Percentiles rank a stretch among this genome's conserved stretches.
Conservation (phyloP, 2,888 invertebrate species). For the Blastobasis adustella region DNA sequence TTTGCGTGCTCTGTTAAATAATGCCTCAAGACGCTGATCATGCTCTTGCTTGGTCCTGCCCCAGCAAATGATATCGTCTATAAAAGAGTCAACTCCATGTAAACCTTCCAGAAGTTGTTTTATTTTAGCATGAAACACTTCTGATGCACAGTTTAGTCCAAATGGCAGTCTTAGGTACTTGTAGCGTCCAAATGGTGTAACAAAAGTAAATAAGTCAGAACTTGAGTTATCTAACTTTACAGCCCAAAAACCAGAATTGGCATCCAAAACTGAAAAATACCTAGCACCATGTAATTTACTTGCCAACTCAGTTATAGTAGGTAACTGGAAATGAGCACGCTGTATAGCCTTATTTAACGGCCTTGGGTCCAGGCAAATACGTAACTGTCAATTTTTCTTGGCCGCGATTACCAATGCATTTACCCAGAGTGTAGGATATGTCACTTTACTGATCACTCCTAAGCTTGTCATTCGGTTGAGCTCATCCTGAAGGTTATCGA, state of each 20-base stretch:
- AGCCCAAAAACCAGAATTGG: constrained; percentile 17
- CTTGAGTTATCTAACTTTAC: constrained; percentile 14
- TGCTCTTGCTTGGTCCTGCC: constrained; percentile 2
- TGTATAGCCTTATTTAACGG: constrained; percentile 4
- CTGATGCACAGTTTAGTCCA: no score
- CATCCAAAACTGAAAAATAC: constrained; percentile 13
- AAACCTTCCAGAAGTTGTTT: no score
- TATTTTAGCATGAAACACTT: no score
- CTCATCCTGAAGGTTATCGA: constrained; percentile 2
- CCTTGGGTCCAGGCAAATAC: constrained; percentile 7
- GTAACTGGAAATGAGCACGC: constrained; percentile 8
- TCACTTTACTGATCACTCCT: constrained; percentile 10
- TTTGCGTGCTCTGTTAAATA: not conserved
- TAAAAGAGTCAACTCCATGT: constrained; percentile 1
- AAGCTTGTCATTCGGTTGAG: constrained; percentile 7
- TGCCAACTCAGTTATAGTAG: constrained; percentile 1
- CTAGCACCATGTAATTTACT: constrained; percentile 3
- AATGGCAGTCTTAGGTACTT: no score
- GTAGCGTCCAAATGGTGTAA: no score
- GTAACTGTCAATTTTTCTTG: constrained; percentile 5
- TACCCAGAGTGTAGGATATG: constrained; percentile 13
- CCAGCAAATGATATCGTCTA: constrained; percentile 5
- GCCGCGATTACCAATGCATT: constrained; percentile 9
- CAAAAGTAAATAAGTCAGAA: constrained; percentile 20
- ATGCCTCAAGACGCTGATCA: not conserved